Conservation (phyloP, 2,888 invertebrate species). For the Ornithoptera priamus region DNA sequence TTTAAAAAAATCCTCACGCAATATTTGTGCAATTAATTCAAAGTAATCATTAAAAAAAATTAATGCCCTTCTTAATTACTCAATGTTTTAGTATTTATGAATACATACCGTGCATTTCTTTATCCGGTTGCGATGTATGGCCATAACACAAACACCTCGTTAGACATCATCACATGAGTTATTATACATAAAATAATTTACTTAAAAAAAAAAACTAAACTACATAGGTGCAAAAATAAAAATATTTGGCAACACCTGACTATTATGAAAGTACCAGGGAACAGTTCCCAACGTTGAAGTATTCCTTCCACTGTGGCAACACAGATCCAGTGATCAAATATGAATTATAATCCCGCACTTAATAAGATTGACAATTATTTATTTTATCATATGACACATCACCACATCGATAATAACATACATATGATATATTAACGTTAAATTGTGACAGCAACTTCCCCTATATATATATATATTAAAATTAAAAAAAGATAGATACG, state of each 20-base stretch:
- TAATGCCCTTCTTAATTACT: slow-evolving; percentile 8
- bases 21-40: slow-evolving; percentile 19
- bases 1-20: not conserved
- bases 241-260: slow-evolving; percentile 30
- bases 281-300: slow-evolving; percentile 6
- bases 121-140: too few relatives aligned
- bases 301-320: slow-evolving; percentile 20
- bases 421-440: not conserved
- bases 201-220: slow-evolving; percentile 6
- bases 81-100: not conserved
- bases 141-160: too few relatives aligned
- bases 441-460: not conserved
- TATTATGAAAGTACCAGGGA: slow-evolving; percentile 27
- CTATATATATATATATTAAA: too few relatives aligned
- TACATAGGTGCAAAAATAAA: not conserved
- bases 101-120: not conserved
- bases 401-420: slow-evolving; percentile 10
- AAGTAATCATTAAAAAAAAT: not conserved
- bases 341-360: slow-evolving; percentile 2
- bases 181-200: slow-evolving; percentile 4
- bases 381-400: slow-evolving; percentile 15
- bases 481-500: not conserved
- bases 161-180: too few relatives aligned
- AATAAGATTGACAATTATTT: slow-evolving; percentile 18
- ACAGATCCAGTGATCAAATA: slow-evolving; percentile 17